phyloP scores from a whole-genome alignment of 2,797 vertebrate genomes.

The Aeoliscus strigatus region DNA sequence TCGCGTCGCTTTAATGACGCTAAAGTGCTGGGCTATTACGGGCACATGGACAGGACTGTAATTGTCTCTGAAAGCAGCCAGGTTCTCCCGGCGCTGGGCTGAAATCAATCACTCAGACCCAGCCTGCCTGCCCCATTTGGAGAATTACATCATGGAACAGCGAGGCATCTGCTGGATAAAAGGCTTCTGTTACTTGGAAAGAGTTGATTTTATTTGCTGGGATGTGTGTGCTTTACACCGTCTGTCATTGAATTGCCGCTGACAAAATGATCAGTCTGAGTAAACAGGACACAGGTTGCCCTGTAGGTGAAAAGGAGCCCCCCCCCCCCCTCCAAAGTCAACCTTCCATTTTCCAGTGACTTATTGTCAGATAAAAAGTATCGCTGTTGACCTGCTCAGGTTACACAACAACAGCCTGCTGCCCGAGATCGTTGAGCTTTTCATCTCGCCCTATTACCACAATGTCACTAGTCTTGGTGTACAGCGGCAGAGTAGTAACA shows the following conservation, averaged over 20 bases:
- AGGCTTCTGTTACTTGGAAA: constrained; percentile 68
- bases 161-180: constrained; percentile 71
- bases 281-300: constrained; percentile 45
- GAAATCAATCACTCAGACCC: constrained; percentile 84
- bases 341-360: constrained; percentile 26
- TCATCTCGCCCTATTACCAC: constrained; percentile 56
- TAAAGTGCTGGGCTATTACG: constrained; percentile 81
- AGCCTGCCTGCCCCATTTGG: constrained; percentile 75
- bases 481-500: constrained; percentile 63
- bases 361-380: constrained; percentile 48
- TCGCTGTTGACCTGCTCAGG: constrained; percentile 50
- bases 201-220: constrained; percentile 70
- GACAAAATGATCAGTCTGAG: constrained; percentile 60
- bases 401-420: constrained; percentile 62
- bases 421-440: constrained; percentile 59
- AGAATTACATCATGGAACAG: constrained; percentile 77
- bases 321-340: constrained; percentile 12
- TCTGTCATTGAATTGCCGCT: constrained; percentile 55
- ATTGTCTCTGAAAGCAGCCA: constrained; percentile 90
- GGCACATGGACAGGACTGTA: constrained; percentile 79
- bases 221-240: constrained; percentile 52
- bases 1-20: constrained; percentile 83
- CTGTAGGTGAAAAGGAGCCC: constrained; percentile 46
- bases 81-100: constrained; percentile 80
- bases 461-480: constrained; percentile 59